Evolutionary conservation across 2,113 vertebrate genomes (phyloP).

Genomic region (Rhipidura dahli): DNA sequence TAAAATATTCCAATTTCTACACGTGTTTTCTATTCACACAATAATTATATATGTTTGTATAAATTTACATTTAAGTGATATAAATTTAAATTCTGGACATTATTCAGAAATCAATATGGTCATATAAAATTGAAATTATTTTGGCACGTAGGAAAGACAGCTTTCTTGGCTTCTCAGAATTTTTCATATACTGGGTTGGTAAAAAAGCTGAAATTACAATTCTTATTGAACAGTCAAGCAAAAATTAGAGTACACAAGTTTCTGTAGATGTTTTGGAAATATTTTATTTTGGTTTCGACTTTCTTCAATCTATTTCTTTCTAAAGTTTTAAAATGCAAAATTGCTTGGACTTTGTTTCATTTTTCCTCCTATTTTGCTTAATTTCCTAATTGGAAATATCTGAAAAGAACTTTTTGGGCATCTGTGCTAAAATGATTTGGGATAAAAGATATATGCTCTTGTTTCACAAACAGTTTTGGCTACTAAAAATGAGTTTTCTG

Average conservation of each 20-base stretch:
- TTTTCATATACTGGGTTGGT: neutral
- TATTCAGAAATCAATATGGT: neutral
- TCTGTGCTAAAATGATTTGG: neutral
- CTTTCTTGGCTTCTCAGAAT: neutral
- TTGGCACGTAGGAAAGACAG: neutral
- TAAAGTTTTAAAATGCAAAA: neutral
- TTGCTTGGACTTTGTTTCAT: neutral
- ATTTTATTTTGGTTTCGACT: neutral
- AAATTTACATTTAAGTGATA: neutral
- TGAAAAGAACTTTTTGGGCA: neutral
- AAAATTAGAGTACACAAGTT: neutral
- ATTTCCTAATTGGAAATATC: neutral
- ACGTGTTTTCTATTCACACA: neutral
- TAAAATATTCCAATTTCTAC: neutral
- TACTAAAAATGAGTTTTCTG: neutral
- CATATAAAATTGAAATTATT: neutral
- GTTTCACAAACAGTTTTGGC: neutral
- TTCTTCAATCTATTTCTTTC: neutral
- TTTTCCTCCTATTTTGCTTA: neutral
- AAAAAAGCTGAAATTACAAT: neutral
- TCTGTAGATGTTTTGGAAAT: neutral
- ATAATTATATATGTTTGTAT: neutral
- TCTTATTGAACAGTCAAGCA: neutral
- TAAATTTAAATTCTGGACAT: neutral
- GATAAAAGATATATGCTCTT: neutral